A percentile compares a stretch with the other conserved stretches of the same genome.
These are phyloP conservation scores for Heteronetta atricapilla DNA, from an alignment of 2,113 vertebrate genomes.

Conservation along the genomic window DNA sequence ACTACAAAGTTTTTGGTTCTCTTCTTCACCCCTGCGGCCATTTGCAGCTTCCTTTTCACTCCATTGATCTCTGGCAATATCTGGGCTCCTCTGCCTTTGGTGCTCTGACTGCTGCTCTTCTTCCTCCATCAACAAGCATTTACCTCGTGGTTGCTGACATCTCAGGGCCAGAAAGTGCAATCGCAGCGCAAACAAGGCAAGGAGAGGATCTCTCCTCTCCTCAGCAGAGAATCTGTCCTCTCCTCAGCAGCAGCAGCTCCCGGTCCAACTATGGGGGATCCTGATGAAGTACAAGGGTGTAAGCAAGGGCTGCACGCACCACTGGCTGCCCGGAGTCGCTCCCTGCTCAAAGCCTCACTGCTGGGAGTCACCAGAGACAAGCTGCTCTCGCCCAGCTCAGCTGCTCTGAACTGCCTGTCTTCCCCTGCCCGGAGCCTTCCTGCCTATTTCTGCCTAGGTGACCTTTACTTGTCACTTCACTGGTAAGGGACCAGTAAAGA, in stretches of 20 bases:
- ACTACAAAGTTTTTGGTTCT: background rate
- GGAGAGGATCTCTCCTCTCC: background rate
- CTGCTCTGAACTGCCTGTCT: too few species aligned
- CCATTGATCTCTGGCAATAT: background rate
- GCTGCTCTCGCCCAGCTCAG: background rate
- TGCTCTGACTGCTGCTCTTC: too few species aligned
- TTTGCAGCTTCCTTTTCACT: background rate
- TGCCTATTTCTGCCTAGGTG: too few species aligned
- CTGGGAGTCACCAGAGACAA: background rate
- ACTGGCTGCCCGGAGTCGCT: background rate
- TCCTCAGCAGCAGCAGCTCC: background rate
- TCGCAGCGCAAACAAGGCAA: background rate
- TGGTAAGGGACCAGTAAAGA: accelerated
- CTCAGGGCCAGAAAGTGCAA: background rate
- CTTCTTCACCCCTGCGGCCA: background rate
- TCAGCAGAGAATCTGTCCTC: too few species aligned
- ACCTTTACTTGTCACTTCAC: too few species aligned
- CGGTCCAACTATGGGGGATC: background rate
- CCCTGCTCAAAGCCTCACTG: background rate
- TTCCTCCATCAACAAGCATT: background rate
- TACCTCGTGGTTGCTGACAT: background rate
- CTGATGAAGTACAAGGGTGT: background rate
- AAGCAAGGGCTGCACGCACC: background rate
- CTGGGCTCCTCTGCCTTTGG: background rate
- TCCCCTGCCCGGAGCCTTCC: background rate